Evolutionary conservation across 2,888 invertebrate species (phyloP), one percentile per base, ranked within the genome.

Genomic region (Mongoloraphidia duomilia): DNA sequence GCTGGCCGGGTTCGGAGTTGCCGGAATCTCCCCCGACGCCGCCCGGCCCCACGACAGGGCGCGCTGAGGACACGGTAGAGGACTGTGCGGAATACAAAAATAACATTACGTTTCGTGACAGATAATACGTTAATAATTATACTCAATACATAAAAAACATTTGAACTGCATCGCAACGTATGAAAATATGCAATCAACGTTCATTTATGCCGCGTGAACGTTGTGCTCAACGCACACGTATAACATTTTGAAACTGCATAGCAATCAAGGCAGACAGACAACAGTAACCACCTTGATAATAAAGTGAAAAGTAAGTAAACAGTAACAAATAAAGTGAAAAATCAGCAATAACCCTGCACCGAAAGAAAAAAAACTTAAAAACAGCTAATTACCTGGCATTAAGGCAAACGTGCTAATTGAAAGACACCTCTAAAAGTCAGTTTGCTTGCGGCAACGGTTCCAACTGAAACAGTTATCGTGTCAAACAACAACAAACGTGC

Each of bases 61-160:
- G 66, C 65, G 70, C 68, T 71, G 77, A 67, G 71, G 74, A 71
- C 70, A 72, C 71, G 71, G 74, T 70, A 76, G 75, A 70, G 76
- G 77, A 71, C 74, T 75, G 65, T 53, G 60, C 59, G 58, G 56
- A 55, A 58, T 54, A 46, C 49, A 49, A 9, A 47, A 48, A 26
- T 3, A 26, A 26, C 6, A 6, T 26, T 26, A 26, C 26, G 26
- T 26, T 26, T 26, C 26, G 3, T 6, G 26, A 26, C 3, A 26
- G 26, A 6, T 26, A 26, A 26, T 26, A 6, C 26, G 6, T 6
- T n/a, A n/a, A n/a, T n/a, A n/a, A 26, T 5, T 26, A 6, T 26
- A 26, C 5, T 26, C 6, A 26, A 41, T 35, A 41, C 37, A 9
- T 9, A 10, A 37, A 35, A 35, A 39, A 13, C 13, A 34, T 42